Conservation (phyloP, 2,113 vertebrate genomes). For the Coreoperca whiteheadi region DNA sequence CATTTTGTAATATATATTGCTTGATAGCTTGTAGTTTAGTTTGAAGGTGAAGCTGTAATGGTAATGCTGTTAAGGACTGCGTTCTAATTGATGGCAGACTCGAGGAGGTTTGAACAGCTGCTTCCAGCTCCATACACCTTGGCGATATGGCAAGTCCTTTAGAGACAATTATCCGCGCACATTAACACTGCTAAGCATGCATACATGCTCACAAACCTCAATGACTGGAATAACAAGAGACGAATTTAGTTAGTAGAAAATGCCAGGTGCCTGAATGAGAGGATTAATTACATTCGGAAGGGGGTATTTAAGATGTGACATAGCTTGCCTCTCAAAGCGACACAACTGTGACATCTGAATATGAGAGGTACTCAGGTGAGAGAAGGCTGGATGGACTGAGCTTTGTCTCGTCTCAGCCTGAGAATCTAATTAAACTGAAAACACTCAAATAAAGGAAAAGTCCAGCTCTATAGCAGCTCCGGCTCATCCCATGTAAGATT, state of each 20-base stretch:
- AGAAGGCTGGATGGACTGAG: constrained; percentile 10
- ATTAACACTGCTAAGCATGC: constrained; percentile 61
- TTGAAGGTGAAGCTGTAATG: constrained; percentile 74
- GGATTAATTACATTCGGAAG: constrained; percentile 72
- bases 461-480: constrained; percentile 21
- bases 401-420: constrained; percentile 32
- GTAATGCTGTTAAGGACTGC: constrained; percentile 48
- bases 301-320: constrained; percentile 63
- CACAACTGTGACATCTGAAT: constrained; percentile 43
- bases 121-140: constrained; percentile 47
- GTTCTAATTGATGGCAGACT: constrained; percentile 73
- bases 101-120: constrained; percentile 70
- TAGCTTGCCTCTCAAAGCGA: constrained; percentile 39
- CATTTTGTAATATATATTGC: constrained; percentile 69
- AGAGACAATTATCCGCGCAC: constrained; percentile 66
- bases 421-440: constrained; percentile 72
- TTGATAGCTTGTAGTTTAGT: constrained; percentile 67
- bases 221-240: constrained; percentile 63
- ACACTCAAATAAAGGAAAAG: constrained; percentile 60
- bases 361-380: constrained; percentile 50
- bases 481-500: constrained; percentile 9
- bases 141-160: constrained; percentile 50
- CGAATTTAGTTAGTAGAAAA: constrained; percentile 47
- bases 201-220: constrained; percentile 46
- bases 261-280: constrained; percentile 58